phyloP scores from a whole-genome alignment of 2,113 vertebrate species.

The Progne subis region DNA sequence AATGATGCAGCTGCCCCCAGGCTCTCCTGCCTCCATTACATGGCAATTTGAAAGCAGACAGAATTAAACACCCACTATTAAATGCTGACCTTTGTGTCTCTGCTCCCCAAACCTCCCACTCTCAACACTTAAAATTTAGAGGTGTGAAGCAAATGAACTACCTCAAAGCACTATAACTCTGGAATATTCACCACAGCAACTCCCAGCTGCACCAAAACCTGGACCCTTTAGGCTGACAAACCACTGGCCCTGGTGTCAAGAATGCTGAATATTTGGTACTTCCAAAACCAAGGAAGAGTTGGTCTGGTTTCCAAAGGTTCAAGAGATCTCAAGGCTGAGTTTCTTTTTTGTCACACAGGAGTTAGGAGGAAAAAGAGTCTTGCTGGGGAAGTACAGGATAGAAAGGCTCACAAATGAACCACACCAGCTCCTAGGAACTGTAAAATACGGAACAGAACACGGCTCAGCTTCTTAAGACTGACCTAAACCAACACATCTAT shows the following conservation, averaged over 20 bases:
- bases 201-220: neutral
- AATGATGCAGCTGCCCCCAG: neutral
- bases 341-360: neutral
- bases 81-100: neutral
- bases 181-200: neutral
- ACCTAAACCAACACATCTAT: neutral
- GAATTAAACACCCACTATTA: neutral
- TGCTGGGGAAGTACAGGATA: neutral
- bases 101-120: neutral
- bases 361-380: neutral
- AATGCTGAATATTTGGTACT: neutral
- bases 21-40: neutral
- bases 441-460: rapidly evolving
- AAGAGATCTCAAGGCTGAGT: neutral
- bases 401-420: neutral
- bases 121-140: neutral
- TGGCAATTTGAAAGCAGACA: neutral
- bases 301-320: neutral
- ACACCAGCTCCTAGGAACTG: neutral
- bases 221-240: neutral
- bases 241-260: neutral
- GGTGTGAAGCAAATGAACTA: neutral
- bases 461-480: neutral
- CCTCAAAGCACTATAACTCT: neutral
- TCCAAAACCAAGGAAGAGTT: neutral